phyloP scores from a whole-genome alignment of 2,113 vertebrate species.

The Eurypyga helias region DNA sequence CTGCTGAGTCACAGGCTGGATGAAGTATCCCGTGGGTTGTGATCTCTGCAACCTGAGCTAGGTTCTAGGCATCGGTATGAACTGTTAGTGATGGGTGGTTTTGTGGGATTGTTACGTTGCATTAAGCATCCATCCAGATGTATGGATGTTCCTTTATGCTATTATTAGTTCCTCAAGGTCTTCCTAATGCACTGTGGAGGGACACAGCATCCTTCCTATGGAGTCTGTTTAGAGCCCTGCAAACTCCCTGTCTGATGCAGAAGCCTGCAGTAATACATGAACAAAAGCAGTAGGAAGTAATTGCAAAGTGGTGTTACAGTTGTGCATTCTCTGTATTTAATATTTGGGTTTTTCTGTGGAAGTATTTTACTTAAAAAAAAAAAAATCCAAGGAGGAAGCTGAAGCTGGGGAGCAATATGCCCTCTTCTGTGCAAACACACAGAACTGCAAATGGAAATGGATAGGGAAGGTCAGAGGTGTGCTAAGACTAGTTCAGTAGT shows the following conservation, averaged over 20 bases:
- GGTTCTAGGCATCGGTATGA: not conserved
- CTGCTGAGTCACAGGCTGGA: not conserved
- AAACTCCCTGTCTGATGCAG: not conserved
- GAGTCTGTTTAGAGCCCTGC: not conserved
- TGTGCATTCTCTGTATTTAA: not conserved
- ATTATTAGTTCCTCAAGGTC: not conserved
- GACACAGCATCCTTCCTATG: not conserved
- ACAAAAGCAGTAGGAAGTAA: not conserved
- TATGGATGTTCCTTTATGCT: not conserved
- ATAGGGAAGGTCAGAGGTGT: not conserved
- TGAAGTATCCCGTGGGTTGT: not conserved
- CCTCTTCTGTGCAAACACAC: not conserved
- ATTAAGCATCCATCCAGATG: accelerated
- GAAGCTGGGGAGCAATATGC: not conserved
- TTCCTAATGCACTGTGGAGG: not conserved
- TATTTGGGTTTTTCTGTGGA: not conserved
- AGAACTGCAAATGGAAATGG: not conserved
- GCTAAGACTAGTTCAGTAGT: not conserved
- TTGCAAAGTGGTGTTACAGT: not conserved
- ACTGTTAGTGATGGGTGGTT: not conserved
- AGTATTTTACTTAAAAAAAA: not conserved
- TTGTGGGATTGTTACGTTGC: not conserved
- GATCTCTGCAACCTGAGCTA: not conserved
- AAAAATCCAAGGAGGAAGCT: not conserved
- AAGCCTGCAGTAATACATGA: not conserved